A percentile compares a stretch with the other conserved stretches of the same genome.
Evolutionary conservation across 92 coral and sea anemone species (phyloP).

Genomic region (Heliopora coerulea): DNA sequence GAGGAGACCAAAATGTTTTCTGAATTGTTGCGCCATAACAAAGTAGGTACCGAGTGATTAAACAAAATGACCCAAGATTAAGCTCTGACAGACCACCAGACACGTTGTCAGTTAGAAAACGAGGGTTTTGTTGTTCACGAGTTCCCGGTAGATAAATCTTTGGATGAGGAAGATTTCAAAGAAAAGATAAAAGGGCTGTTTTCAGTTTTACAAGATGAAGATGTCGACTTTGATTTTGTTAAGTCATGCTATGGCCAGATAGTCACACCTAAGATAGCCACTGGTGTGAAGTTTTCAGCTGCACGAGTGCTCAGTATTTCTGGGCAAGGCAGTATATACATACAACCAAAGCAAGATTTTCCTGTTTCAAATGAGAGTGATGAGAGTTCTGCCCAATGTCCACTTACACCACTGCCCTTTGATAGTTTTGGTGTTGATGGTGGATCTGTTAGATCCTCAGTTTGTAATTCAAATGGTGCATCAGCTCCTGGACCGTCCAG

Average conservation of each 20-base stretch:
- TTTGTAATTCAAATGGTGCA: too few species aligned
- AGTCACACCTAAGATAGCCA: conserved; percentile 53
- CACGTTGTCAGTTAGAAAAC: conserved; percentile 50
- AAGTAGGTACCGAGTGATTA: too few species aligned
- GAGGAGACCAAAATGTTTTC: too few species aligned
- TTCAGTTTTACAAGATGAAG: conserved; percentile 43
- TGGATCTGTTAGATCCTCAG: too few species aligned
- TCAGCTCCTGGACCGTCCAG: conserved; percentile 46
- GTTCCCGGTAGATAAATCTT: conserved; percentile 44
- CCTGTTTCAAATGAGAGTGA: not conserved
- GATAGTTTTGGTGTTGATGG: too few species aligned
- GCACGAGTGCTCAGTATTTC: conserved; percentile 52
- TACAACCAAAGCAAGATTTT: conserved; percentile 51
- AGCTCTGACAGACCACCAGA: too few species aligned
- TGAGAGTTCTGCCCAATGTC: not conserved
- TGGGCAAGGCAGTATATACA: conserved; percentile 57
- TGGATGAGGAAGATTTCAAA: conserved; percentile 44
- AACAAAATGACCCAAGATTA: too few species aligned
- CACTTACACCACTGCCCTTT: too few species aligned
- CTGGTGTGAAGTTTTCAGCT: conserved; percentile 50
- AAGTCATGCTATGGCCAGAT: conserved; percentile 59
- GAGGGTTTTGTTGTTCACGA: conserved; percentile 48
- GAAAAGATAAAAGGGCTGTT: conserved; percentile 50
- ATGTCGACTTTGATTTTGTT: conserved; percentile 20
- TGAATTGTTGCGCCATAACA: too few species aligned